phyloP scores from a whole-genome alignment of 2,797 vertebrate genomes.

The Avahi laniger region DNA sequence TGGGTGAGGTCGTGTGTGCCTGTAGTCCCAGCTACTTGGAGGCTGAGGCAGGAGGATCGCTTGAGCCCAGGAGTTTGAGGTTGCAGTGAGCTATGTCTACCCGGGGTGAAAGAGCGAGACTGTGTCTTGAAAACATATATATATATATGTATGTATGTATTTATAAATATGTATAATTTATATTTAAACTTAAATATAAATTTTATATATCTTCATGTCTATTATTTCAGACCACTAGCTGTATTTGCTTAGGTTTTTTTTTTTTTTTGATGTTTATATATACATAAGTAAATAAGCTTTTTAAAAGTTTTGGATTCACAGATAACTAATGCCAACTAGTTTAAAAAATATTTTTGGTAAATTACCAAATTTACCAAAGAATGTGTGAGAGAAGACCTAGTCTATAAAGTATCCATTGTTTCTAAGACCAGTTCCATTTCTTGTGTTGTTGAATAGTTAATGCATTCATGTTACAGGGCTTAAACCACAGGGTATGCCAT shows the following conservation, averaged over 20 bases:
- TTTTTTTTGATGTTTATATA: neutral
- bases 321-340: neutral
- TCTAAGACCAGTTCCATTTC: constrained; percentile 11
- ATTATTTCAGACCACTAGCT: constrained; percentile 21
- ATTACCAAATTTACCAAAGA: neutral
- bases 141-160: neutral
- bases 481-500: neutral
- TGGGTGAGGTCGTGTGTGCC: no score
- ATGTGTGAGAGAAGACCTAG: neutral
- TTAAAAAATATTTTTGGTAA: constrained; percentile 7
- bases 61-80: no score
- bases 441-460: neutral
- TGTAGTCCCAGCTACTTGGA: no score
- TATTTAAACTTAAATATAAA: neutral
- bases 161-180: neutral
- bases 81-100: no score
- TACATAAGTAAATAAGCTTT: neutral
- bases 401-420: neutral
- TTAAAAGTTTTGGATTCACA: constrained; percentile 8
- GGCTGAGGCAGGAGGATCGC: no score
- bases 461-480: neutral
- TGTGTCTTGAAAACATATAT: no score
- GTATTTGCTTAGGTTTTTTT: constrained; percentile 2
- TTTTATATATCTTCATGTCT: neutral
- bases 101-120: no score